Base-by-base conservation (phyloP, 2,797 vertebrate species). In the Rhinichthys osculus region DNA sequence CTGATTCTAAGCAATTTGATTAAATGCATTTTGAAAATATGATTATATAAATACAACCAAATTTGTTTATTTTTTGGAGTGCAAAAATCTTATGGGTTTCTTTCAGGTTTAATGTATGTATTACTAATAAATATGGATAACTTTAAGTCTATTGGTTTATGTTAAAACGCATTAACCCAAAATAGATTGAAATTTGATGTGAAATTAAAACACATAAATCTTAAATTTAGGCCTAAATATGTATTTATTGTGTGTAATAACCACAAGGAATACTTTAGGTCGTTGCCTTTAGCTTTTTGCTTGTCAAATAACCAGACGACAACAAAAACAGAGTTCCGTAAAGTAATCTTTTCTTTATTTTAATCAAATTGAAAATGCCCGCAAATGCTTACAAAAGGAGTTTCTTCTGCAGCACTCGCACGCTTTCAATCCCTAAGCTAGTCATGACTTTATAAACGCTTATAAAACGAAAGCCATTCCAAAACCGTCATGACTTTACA, bases 391-490 rank as follows among this genome's bases (percentile, higher is more conserved):
- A 54, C 69, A 82, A 33, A 82, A 42, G 2, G 5, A 66, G 19
- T 19, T 62, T 44, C 23, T 38, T 78, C 57, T 81, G n/a, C 78
- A 85, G 82, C 44, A 84, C 73, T 54, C 77, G 27, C 59, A 74
- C 38, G 21, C 27, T 57, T 71, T 78, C 17, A 77, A 57, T n/a
- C 71, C 59, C 21, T 54, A 16, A 59, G 21, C 27, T 11, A 59
- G 50, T 66, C 42, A 64, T 21, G 50, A 81, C 82, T 71, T n/a
- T 30, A 70, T 33, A 14, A 64, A 79, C 5, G 14, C 38, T 69
- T 47, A n/a, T 16, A 17, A 52, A 81, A 35, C 0, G 1, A 42
- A 66, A 82, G 57, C 16, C 57, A 19, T 82, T 38, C 11, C 11
- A 6, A 57, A 57, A n/a, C 57, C 14, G n/a, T 82, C 38, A 44